Base-by-base conservation (phyloP, 2,797 vertebrate genomes). In the Prionace glauca region DNA sequence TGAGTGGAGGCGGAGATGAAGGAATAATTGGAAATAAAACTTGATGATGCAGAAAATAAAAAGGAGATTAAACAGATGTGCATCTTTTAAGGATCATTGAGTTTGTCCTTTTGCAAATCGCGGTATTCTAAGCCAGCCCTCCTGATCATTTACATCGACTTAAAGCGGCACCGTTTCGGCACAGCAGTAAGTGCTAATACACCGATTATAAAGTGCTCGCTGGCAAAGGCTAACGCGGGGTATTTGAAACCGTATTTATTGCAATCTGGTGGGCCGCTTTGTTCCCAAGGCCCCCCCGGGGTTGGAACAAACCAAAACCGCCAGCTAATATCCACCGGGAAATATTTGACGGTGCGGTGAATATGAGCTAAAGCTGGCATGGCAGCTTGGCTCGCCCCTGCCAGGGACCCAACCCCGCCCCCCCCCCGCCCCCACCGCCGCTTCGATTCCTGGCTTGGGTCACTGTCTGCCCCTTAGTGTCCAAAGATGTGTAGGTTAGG, bases 1-100 rank as follows among this genome's bases (percentile, higher is more conserved):
- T 72, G 71, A 32, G 71, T 95, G 93, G 69, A 95, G 93, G 93
- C 71, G 69, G 93, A 95, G 96, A 97, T 97, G 96, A 97, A 97
- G 97, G 97, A 98, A 98, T 97, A 98, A 98, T 98, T 98, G 98
- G 98, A 98, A 98, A 99, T 99, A 99, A 99, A 99, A 98, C 96
- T 98, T 98, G 97, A 98, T 98, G 98, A 98, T 98, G 98, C 98
- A 98, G 98, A 99, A 99, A 99, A 98, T 98, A 98, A 98, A 98
- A 98, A 98, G 97, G 98, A 98, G 98, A 99, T 98, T 98, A 98
- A 98, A 98, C 98, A 99, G 98, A 98, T 98, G 98, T 97, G 98
- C 97, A 97, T 97, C 98, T 98, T 98, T 98, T 98, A 98, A 96
- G 98, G 98, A 98, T 98, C 98, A 98, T 98, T 98, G 98, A 97